Evolutionary conservation across 2,888 invertebrate genomes (phyloP), one percentile per base, ranked within the genome.

Genomic region (Sussaba pulchella): DNA sequence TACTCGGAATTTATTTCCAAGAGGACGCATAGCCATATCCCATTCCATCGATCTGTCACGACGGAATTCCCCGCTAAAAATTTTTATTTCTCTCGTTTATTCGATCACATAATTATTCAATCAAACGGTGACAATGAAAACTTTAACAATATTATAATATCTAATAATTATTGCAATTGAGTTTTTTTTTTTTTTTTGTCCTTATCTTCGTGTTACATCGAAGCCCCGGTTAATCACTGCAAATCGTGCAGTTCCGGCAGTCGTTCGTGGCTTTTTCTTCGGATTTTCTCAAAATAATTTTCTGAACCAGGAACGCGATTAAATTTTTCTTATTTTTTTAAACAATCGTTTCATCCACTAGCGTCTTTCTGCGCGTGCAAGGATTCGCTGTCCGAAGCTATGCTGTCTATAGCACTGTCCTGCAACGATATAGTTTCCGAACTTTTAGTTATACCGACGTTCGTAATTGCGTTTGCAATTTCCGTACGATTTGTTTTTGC

Each of bases 341-440:
- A 24, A 41, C 21, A 9, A 43, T 47, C 6, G 2, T 52, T 69
- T 78, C 78, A 81, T 69, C 80, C 86, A 61, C 82, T 87, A n/a
- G 75, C 82, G 73, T 91, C 91, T 73, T 86, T 89, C 79, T 89
- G 85, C 63, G 86, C 87, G 67, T 89, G 88, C 63, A 89, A 85
- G 50, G 87, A 89, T 69, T 92, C 92, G 80, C 82, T 88, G 66
- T 89, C 90, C 2, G 88, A 86, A 10, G 87, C 81, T 84, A 90
- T 86, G 83, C 88, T 89, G 57, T 90, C 91, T 43, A 89, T 88
- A 19, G 88, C 88, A 61, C 88, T 91, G 61, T 92, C 91, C 36
- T 88, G 90, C 73, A 89, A 89, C 52, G 90, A 88, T 80, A 88
- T 87, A 24, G 89, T 89, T 61, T 92, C 91, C 19, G 88, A 86